Evolutionary conservation across 2,797 vertebrate genomes (phyloP), one percentile per base, ranked within the genome.

Genomic region (Agapornis canus): DNA sequence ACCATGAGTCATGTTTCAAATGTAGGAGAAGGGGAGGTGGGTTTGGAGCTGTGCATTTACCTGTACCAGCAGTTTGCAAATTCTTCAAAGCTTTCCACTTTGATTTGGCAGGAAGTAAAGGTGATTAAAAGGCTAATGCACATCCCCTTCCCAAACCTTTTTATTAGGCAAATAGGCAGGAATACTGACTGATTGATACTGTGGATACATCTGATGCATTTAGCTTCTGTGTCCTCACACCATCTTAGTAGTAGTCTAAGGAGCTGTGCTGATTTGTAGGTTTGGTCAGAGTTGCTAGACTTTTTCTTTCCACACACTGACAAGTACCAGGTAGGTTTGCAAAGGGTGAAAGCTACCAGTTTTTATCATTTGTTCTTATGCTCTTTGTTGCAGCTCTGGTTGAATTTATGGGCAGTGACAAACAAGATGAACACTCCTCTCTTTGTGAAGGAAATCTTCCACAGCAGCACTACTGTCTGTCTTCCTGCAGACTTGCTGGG

Each of bases 61-160:
- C 8, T 76, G 27, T 59, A 17, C 10, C 32, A 13, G 20, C 1
- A 3, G 31, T 63, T 66, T 82, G 43, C 32, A 85, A 79, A 42
- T 40, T 35, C 16, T 88, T 90, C 21, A 59, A 23, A 86, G 37
- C 6, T 78, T 83, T 76, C 25, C 4, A 9, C 31, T 84, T 82
- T n/a, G 23, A 25, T 69, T 65, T 90, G 42, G 3, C 39, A 63
- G 65, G 65, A 79, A 78, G n/a, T 7, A 75, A 29, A 92, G 60
- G 11, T 22, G 20, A 80, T 71, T 71, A 81, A 61, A 64, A 42
- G 23, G 1, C 3, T 8, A 31, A 14, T 7, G 21, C 54, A 48
- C 43, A 0, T 2, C 45, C 45, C 32, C 7, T 13, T 52, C 27
- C 43, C 25, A 65, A 26, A 1, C 0, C 29, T 10, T 51, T 10